Evolutionary conservation across 2,888 invertebrate genomes (phyloP).

Genomic region (Drosophila niveifrons): DNA sequence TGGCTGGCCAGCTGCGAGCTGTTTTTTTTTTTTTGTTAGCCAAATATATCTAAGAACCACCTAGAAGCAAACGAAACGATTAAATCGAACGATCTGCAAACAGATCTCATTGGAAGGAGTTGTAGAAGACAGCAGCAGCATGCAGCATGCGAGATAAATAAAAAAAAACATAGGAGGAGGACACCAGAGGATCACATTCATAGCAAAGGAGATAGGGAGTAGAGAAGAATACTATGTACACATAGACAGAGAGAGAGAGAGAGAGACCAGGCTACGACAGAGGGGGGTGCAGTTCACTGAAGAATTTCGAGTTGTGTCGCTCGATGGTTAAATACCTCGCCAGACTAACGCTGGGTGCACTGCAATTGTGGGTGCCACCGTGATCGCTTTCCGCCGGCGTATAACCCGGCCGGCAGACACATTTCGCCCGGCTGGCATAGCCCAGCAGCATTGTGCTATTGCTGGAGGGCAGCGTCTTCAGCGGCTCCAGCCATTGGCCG

Average conservation of each 20-base stretch:
- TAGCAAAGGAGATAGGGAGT: constrained; percentile 18
- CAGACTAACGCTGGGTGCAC: constrained; percentile 88
- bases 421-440: constrained; percentile 86
- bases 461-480: constrained; percentile 82
- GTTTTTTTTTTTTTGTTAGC: constrained; percentile 62
- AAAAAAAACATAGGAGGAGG: constrained; percentile 7
- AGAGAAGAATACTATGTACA: constrained; percentile 18
- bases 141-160: constrained; percentile 18
- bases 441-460: constrained; percentile 49
- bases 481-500: constrained; percentile 90
- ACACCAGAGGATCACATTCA: constrained; percentile 14
- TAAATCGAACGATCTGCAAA: constrained; percentile 56
- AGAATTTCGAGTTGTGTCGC: constrained; percentile 70
- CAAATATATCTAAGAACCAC: constrained; percentile 84
- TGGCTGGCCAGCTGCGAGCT: constrained; percentile 31
- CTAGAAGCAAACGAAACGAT: constrained; percentile 74
- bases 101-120: neutral
- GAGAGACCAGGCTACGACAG: constrained; percentile 31
- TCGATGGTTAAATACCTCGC: constrained; percentile 88
- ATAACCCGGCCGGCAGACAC: constrained; percentile 91
- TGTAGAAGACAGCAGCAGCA: constrained; percentile 19
- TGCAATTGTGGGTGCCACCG: constrained; percentile 86
- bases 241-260: too few species aligned
- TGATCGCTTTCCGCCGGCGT: constrained; percentile 61
- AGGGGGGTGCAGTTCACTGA: constrained; percentile 54